Evolutionary conservation across 2,113 vertebrate species (phyloP).

Genomic region (Hoplias malabaricus): DNA sequence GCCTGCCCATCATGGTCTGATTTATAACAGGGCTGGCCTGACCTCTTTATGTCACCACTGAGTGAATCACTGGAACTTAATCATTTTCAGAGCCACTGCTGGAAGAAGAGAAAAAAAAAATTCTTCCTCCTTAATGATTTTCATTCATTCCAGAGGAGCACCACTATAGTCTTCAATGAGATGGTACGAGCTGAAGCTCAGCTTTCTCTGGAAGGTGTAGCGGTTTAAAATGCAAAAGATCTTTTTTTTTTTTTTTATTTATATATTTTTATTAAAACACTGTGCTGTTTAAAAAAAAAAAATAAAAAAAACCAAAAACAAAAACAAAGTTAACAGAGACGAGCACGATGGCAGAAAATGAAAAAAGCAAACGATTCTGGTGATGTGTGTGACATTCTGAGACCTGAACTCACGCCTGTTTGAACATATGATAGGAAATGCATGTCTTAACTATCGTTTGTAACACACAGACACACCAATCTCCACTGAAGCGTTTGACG

Average conservation of each 20-base stretch:
- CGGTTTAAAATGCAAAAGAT: not conserved
- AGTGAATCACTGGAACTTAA: not conserved
- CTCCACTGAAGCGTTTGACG: not conserved
- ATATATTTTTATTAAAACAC: too few species aligned
- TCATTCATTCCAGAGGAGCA: not conserved
- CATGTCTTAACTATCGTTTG: not conserved
- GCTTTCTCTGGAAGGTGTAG: not conserved
- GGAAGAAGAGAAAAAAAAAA: not conserved
- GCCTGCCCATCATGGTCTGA: not conserved
- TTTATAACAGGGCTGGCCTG: not conserved
- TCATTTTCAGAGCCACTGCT: not conserved
- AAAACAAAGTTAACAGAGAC: too few species aligned
- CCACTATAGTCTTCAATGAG: not conserved
- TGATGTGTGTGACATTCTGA: not conserved
- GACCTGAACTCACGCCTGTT: not conserved
- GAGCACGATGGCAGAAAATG: not conserved
- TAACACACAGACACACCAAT: not conserved
- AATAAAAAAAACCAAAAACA: too few species aligned
- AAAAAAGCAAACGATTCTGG: not conserved
- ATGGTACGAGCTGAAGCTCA: not conserved
- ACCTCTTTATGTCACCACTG: not conserved
- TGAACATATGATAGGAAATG: not conserved
- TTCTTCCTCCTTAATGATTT: not conserved
- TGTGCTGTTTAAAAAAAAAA: too few species aligned
- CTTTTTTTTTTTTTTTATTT: too few species aligned